These are phyloP conservation scores for Drusus annulatus DNA, from an alignment of 1,140 invertebrate genomes.

Conservation along the genomic window DNA sequence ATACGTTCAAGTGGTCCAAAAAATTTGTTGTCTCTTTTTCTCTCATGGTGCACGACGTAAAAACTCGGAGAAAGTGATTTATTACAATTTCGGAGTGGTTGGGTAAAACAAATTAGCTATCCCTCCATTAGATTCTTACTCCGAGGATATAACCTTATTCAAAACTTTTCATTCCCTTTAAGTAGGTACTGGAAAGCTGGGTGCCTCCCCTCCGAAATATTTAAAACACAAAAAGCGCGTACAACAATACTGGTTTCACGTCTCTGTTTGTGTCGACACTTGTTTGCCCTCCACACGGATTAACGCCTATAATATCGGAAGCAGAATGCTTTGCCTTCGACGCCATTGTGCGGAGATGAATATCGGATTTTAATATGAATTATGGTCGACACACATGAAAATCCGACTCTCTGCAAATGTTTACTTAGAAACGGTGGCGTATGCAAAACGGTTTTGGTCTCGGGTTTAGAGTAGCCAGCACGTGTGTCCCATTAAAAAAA, in stretches of 20 bases:
- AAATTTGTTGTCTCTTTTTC: no score
- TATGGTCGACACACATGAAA: conserved; percentile 25
- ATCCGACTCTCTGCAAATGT: conserved; percentile 13
- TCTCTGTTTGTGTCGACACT: conserved; percentile 49
- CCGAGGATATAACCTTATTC: no score
- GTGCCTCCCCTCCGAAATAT: background rate
- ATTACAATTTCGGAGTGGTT: no score
- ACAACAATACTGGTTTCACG: conserved; percentile 22
- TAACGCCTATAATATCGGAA: conserved; percentile 36
- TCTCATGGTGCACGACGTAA: no score
- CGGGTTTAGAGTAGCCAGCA: no score
- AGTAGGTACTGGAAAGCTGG: background rate
- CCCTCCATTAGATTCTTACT: no score
- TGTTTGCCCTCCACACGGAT: conserved; percentile 47
- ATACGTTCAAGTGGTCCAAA: no score
- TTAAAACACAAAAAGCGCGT: background rate
- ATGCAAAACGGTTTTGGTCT: conserved; percentile 6
- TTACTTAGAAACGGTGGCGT: background rate
- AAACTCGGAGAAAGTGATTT: no score
- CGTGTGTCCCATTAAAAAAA: no score
- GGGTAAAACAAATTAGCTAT: no score
- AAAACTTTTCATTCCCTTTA: no score
- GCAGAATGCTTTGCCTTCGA: conserved; percentile 10
- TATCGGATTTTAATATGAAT: conserved; percentile 44
- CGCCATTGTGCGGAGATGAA: conserved; percentile 25